phyloP scores from a whole-genome alignment of 1,140 invertebrate genomes.

The Bradysia coprophila region DNA sequence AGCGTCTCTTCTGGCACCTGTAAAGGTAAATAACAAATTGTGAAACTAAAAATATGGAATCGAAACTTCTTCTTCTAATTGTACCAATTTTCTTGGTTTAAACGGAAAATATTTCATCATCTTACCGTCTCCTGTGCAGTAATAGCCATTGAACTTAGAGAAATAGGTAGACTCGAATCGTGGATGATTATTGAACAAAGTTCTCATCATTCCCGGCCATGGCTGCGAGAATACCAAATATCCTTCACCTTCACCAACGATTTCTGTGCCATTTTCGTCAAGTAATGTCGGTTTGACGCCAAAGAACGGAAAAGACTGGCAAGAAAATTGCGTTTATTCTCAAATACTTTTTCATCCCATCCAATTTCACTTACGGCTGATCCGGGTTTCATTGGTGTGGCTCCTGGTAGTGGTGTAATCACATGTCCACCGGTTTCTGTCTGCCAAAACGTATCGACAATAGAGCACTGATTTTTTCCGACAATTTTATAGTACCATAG shows the following conservation, averaged over 20 bases:
- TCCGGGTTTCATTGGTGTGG: constrained; percentile 90
- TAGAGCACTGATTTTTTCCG: constrained; percentile 64
- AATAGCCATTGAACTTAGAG: constrained; percentile 86
- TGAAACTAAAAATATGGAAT: neutral
- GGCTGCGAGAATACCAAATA: constrained; percentile 84
- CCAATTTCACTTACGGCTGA: constrained; percentile 72
- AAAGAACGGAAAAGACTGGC: constrained; percentile 90
- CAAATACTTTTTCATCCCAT: too few relatives aligned
- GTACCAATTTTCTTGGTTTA: neutral
- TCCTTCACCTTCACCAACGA: constrained; percentile 80
- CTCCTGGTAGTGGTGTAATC: constrained; percentile 84
- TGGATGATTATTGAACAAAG: constrained; percentile 79
- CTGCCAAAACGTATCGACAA: constrained; percentile 98
- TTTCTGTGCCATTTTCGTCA: constrained; percentile 70
- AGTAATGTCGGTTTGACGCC: constrained; percentile 78
- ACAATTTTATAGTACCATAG: constrained; percentile 86
- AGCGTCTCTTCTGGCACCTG: constrained; percentile 71
- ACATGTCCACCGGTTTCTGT: constrained; percentile 95
- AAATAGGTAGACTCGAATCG: constrained; percentile 92
- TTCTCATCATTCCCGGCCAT: constrained; percentile 96
- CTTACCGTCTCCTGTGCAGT: constrained; percentile 92
- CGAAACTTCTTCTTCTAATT: neutral
- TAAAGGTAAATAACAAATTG: neutral
- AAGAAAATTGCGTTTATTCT: too few relatives aligned
- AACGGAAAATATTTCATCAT: too few relatives aligned